Conservation (phyloP, 2,113 vertebrate genomes). For the Microcebus griseorufus region DNA sequence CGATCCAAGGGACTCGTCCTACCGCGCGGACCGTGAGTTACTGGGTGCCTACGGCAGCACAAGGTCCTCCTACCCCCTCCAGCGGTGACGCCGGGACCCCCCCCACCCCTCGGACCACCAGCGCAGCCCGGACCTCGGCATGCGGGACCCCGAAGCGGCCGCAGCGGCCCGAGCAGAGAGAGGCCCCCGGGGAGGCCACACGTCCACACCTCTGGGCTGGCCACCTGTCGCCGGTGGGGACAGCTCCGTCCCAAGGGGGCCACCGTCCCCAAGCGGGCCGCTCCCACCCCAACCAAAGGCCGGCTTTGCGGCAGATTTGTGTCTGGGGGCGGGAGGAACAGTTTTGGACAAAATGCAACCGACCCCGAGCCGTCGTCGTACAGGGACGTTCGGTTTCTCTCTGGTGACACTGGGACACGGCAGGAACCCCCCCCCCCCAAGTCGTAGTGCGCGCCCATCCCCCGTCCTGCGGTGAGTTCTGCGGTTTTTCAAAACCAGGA, state of each 20-base stretch:
- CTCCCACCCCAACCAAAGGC: fast-evolving
- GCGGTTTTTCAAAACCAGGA: background rate
- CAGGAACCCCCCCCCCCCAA: background rate
- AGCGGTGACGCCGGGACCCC: background rate
- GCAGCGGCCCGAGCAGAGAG: background rate
- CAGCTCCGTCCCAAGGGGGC: fast-evolving
- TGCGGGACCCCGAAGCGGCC: background rate
- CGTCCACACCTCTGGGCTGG: no score
- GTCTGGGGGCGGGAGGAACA: background rate
- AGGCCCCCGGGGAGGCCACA: fast-evolving
- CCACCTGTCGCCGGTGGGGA: background rate
- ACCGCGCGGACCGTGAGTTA: fast-evolving
- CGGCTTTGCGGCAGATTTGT: fast-evolving
- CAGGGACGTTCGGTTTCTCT: background rate
- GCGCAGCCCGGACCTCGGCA: background rate
- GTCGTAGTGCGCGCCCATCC: fast-evolving
- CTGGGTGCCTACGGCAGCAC: background rate
- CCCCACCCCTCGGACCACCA: background rate
- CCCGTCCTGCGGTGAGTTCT: background rate
- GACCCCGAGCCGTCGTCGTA: fast-evolving
- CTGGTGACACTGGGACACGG: background rate
- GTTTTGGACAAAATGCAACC: background rate
- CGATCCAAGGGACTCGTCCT: fast-evolving
- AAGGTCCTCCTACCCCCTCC: background rate
- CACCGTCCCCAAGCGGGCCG: fast-evolving